A percentile compares a stretch with the other conserved stretches of the same genome.
Evolutionary conservation across 2,888 invertebrate species (phyloP).

Genomic region (Pelosia muscerda): DNA sequence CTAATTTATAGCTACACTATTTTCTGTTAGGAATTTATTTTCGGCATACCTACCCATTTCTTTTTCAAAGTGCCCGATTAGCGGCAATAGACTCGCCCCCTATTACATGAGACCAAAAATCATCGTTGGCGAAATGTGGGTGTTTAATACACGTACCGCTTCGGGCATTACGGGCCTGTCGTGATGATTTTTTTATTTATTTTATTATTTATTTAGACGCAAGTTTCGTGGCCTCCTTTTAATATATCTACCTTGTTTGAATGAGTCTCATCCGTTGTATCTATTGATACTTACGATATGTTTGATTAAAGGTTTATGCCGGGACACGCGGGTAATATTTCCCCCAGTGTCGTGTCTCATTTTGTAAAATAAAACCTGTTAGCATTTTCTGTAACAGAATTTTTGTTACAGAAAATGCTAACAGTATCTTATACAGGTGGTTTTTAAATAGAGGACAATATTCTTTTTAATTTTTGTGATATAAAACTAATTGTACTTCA

Average conservation of each 20-base stretch:
- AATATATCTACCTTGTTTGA: not conserved
- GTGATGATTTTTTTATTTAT: no score
- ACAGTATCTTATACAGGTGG: not conserved
- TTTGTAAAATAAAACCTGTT: not conserved
- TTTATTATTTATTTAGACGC: not conserved
- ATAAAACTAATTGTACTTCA: no score
- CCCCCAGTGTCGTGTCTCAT: not conserved
- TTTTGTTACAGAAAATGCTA: not conserved
- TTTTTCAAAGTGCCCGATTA: no score
- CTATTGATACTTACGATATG: constrained; percentile 4
- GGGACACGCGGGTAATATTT: not conserved
- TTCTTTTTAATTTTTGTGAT: no score
- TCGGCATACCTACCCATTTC: no score
- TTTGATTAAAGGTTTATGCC: not conserved
- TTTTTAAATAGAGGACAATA: not conserved
- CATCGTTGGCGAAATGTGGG: no score
- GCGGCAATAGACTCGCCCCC: no score
- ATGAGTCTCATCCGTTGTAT: constrained; percentile 1
- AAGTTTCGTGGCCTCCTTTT: not conserved
- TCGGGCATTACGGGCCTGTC: no score
- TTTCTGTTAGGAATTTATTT: no score
- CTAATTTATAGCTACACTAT: no score
- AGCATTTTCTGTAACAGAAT: not conserved
- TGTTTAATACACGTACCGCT: no score
- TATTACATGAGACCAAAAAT: no score